These are phyloP conservation scores for Penaeus monodon DNA, from an alignment of 2,888 invertebrate genomes.

Conservation along the genomic window DNA sequence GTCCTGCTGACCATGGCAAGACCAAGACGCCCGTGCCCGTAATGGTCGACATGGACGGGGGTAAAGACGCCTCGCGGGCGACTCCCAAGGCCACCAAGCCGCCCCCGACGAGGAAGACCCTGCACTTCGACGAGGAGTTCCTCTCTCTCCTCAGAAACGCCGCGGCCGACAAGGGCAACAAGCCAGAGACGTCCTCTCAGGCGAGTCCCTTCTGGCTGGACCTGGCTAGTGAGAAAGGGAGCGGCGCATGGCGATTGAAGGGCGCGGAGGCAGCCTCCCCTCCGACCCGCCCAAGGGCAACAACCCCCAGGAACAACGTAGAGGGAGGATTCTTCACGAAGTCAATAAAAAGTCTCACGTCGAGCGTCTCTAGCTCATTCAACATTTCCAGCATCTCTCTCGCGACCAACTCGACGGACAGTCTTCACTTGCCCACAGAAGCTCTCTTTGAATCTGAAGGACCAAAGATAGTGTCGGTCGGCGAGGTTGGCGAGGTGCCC, in stretches of 20 bases:
- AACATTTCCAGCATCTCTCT: neutral
- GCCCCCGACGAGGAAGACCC: slow-evolving; percentile 16
- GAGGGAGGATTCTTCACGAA: neutral
- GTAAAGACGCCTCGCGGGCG: neutral
- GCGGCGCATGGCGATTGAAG: slow-evolving; percentile 22
- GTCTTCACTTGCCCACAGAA: neutral
- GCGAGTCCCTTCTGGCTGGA: slow-evolving; percentile 26
- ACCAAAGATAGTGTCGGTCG: slow-evolving; percentile 30
- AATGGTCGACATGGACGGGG: slow-evolving; percentile 13
- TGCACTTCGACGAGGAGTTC: slow-evolving; percentile 49
- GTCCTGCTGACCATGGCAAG: neutral
- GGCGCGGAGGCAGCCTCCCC: slow-evolving; percentile 19
- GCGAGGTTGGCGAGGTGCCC: slow-evolving; percentile 50
- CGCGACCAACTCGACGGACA: slow-evolving; percentile 2
- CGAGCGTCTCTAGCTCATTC: neutral
- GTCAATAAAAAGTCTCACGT: slow-evolving; percentile 1
- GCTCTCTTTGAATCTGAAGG: neutral
- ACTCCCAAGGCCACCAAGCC: slow-evolving; percentile 2
- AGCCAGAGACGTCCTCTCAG: neutral
- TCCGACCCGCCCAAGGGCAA: too few relatives aligned
- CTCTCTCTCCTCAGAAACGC: slow-evolving; percentile 31
- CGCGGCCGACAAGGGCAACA: slow-evolving; percentile 3
- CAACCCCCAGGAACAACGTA: neutral
- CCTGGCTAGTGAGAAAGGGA: neutral
- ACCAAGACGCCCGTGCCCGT: slow-evolving; percentile 42